These are phyloP conservation scores for Ornithoptera alexandrae DNA, from an alignment of 2,888 invertebrate species.

Conservation along the genomic window DNA sequence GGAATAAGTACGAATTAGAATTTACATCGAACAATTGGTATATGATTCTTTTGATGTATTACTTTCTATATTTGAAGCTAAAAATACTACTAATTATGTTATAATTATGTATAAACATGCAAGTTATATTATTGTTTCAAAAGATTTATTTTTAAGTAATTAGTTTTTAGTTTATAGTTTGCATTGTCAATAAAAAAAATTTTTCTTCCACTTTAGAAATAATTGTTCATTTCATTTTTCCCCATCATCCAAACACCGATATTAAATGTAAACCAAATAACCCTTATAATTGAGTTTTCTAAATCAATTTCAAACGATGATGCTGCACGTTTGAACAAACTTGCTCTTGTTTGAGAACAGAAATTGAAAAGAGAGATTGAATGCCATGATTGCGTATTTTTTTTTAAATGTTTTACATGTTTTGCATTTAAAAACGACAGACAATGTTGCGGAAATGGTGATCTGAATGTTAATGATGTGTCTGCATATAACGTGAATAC, in stretches of 20 bases:
- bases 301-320: slow-evolving; percentile 21
- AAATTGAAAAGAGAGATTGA: slow-evolving; percentile 21
- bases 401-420: not conserved
- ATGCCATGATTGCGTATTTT: not conserved
- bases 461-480: too few species aligned
- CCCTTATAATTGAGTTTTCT: slow-evolving; percentile 24
- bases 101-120: too few species aligned
- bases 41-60: slow-evolving; percentile 1
- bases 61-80: not conserved
- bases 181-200: too few species aligned
- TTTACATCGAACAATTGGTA: slow-evolving; percentile 17
- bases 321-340: slow-evolving; percentile 18
- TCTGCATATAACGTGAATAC: too few species aligned
- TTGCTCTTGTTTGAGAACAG: slow-evolving; percentile 22
- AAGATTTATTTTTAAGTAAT: not conserved
- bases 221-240: not conserved
- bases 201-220: not conserved
- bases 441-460: too few species aligned
- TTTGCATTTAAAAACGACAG: too few species aligned
- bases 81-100: too few species aligned
- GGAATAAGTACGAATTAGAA: not conserved
- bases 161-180: not conserved
- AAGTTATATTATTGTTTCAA: not conserved
- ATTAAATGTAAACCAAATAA: slow-evolving; percentile 8
- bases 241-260: not conserved